Evolutionary conservation across 2,888 invertebrate genomes (phyloP), one percentile per base, ranked within the genome.

Genomic region (Patella ulyssiponensis): DNA sequence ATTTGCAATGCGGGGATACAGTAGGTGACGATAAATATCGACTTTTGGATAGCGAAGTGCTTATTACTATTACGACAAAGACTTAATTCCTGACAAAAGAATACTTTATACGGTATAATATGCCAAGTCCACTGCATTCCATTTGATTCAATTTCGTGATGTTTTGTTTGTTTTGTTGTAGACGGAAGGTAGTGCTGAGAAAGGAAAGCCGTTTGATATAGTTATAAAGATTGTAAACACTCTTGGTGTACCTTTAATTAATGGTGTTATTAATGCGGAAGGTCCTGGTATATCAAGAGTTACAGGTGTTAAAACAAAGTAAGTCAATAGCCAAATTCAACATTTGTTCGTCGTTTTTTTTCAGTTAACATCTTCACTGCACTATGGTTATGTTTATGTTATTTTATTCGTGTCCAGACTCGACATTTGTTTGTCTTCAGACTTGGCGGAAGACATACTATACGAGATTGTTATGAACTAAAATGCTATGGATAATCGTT

Each of bases 181-280:
- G 88, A 85, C 87, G 20, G 88, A 88, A 69, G 88, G 88, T 7
- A 85, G 84, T 56, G 86, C 86, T 20, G 81, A 85, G 27, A 77
- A 85, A 12, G 87, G 87, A n/a, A 86, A 86, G 77, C 83, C 85
- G 7, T 90, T 91, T 79, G 88, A 87, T 69, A 84, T 90, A 12
- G 84, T 86, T 20, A 83, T 90, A 20, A 87, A 87, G 56, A 79
- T 90, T 71, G 87, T 86, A 56, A 91, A 91, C 78, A 87, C 88
- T 9, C 83, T 91, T 54, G 81, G 83, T 2, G 86, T 88, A 9
- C 88, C 87, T 7, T 85, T 91, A 15, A 87, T 88, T 44, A 83
- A 83, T 11, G 89, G 88, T 11, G 84, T 85, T 73, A 84, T 91
- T 64, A 85, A 87, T 78, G 82, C 90, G 33, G 90, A 90, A 75